Evolutionary conservation across 1,140 invertebrate species (phyloP).

Genomic region (Whitmania pigra): DNA sequence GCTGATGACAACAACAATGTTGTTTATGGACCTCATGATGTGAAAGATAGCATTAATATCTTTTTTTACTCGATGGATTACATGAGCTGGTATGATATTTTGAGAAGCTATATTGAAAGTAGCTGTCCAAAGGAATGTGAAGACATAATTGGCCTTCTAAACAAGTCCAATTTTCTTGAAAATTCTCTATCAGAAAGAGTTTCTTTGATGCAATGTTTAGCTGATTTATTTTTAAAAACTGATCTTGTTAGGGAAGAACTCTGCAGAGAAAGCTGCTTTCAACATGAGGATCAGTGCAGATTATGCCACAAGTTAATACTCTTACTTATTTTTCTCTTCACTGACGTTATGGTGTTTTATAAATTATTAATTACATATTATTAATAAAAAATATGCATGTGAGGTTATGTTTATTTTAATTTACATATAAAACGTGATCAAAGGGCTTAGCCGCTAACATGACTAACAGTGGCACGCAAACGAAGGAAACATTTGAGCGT

Average conservation of each 20-base stretch:
- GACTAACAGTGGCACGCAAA: too few relatives aligned
- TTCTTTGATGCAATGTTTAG: conserved; percentile 74
- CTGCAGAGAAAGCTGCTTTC: conserved; percentile 73
- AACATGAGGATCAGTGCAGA: conserved; percentile 88
- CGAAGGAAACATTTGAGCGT: too few relatives aligned
- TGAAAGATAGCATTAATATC: conserved; percentile 90
- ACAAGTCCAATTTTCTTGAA: conserved; percentile 61
- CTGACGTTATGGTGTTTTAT: too few relatives aligned
- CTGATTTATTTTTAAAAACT: conserved; percentile 84
- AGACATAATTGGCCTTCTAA: conserved; percentile 37
- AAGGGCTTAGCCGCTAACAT: too few relatives aligned
- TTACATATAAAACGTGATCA: too few relatives aligned
- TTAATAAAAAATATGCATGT: background rate
- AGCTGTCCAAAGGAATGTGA: conserved; percentile 52
- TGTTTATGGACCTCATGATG: conserved; percentile 83
- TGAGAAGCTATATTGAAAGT: conserved; percentile 63
- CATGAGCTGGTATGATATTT: conserved; percentile 84
- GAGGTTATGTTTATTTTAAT: background rate
- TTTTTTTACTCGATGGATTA: conserved; percentile 77
- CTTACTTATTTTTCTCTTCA: background rate
- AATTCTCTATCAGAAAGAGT: conserved; percentile 66
- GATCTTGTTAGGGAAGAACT: conserved; percentile 83
- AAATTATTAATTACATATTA: too few relatives aligned
- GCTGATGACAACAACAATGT: conserved; percentile 90
- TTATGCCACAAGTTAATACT: conserved; percentile 60